A percentile compares a stretch with the other conserved stretches of the same genome.
These are phyloP conservation scores for Marisa cornuarietis DNA, from an alignment of 1,140 invertebrate genomes.

Conservation along the genomic window DNA sequence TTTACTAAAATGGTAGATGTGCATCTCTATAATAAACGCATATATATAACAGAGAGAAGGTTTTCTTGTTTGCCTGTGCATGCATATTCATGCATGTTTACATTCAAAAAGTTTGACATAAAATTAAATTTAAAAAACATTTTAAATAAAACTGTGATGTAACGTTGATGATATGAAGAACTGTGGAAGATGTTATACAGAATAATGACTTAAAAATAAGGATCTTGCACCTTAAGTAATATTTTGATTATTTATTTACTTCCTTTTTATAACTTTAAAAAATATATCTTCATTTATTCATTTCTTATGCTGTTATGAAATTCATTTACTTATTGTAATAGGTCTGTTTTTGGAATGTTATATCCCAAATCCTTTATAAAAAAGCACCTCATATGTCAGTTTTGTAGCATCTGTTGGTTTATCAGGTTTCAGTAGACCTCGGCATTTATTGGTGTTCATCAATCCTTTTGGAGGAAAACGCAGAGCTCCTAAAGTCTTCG, in stretches of 20 bases:
- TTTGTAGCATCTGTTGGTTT: constrained; percentile 3
- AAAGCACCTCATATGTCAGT: no score
- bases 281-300: not conserved
- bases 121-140: not conserved
- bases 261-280: not conserved
- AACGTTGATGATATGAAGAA: not conserved
- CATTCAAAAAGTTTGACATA: not conserved
- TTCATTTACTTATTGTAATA: not conserved
- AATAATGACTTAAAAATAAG: no score
- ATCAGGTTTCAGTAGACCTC: constrained; percentile 69
- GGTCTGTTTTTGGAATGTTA: not conserved
- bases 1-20: not conserved
- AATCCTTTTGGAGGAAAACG: constrained; percentile 87
- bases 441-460: constrained; percentile 80
- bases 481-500: constrained; percentile 78
- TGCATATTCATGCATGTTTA: not conserved
- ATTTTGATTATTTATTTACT: no score
- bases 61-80: not conserved
- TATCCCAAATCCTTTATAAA: not conserved
- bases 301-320: not conserved
- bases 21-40: not conserved
- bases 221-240: no score
- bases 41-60: no score
- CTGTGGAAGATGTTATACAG: not conserved
- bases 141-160: not conserved